Base-by-base conservation (phyloP, 2,797 vertebrate genomes). In the Kryptolebias ocellatus region DNA sequence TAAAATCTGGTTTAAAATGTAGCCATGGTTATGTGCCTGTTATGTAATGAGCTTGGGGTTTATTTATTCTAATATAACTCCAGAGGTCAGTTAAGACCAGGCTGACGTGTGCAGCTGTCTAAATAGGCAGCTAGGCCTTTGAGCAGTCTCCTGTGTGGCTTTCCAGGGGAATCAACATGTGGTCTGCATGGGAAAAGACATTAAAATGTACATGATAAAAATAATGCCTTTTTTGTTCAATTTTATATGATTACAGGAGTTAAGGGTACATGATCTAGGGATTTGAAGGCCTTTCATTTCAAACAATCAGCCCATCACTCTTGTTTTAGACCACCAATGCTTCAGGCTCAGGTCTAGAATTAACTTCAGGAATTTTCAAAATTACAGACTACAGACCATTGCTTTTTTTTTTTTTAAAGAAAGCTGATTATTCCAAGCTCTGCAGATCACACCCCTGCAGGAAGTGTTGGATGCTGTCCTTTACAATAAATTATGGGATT, bases 101-200 rank as follows among this genome's bases (percentile, higher is more conserved):
- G 78, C 73, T 75, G 47, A 78, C 80, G 75, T 81, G 56, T 59
- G 58, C 92, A 93, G 90, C 91, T 93, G 91, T 89, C 69, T 77
- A 89, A 94, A 94, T 83, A 93, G 53, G 55, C 64, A 20, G 44
- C 27, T 53, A 69, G 70, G 67, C 82, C 83, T 71, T 69, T 50
- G 78, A 81, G 71, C 72, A 59, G 70, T 79, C 55, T 90, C 79
- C 79, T 79, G 76, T 63, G 76, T 61, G 57, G 58, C 64, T 59
- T 80, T 80, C 3, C 60, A 29, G 67, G 65, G 29, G 60, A 71
- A 67, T 58, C 52, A 49, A 28, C 62, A 74, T 50, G 50, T 61
- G 34, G 50, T 50, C 47, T 59, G 28, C 28, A 57, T 83, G 84
- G 76, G 72, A 82, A 85, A 63, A 7, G 47, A 46, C 17, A 46